A percentile compares a stretch with the other conserved stretches of the same genome.
phyloP scores from a whole-genome alignment of 1,140 invertebrate species.

The Caenorhabditis inopinata region DNA sequence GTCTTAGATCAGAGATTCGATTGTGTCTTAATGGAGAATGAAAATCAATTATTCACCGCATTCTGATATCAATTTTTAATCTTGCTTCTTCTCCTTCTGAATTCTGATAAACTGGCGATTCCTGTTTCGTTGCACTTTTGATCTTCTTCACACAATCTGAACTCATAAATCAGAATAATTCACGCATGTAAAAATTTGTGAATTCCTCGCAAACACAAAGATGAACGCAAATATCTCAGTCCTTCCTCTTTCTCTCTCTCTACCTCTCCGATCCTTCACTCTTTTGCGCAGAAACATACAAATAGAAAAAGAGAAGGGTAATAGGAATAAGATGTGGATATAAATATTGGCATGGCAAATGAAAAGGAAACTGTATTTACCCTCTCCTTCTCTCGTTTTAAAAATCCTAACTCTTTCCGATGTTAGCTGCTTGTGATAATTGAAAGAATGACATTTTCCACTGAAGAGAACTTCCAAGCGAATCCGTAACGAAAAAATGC shows the following conservation, averaged over 20 bases:
- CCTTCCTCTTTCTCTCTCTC: neutral
- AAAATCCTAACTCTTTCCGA: neutral
- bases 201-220: neutral
- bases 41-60: no score
- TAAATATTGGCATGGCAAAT: slow-evolving; percentile 17
- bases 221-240: slow-evolving; percentile 14
- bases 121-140: neutral
- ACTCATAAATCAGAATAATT: neutral
- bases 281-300: slow-evolving; percentile 15
- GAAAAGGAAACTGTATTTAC: slow-evolving; percentile 14
- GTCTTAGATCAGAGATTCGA: no score
- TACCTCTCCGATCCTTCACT: no score
- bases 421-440: neutral
- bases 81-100: no score
- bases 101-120: neutral
- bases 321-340: neutral
- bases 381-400: neutral
- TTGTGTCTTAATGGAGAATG: no score
- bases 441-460: no score
- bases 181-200: neutral
- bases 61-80: neutral
- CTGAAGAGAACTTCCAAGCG: no score
- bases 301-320: neutral
- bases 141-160: neutral
- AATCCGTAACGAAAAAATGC: no score